Evolutionary conservation across 37 sponge, comb jelly and placozoan species (phyloP), one percentile per base, ranked within the genome.

Genomic region (Spongilla lacustris): DNA sequence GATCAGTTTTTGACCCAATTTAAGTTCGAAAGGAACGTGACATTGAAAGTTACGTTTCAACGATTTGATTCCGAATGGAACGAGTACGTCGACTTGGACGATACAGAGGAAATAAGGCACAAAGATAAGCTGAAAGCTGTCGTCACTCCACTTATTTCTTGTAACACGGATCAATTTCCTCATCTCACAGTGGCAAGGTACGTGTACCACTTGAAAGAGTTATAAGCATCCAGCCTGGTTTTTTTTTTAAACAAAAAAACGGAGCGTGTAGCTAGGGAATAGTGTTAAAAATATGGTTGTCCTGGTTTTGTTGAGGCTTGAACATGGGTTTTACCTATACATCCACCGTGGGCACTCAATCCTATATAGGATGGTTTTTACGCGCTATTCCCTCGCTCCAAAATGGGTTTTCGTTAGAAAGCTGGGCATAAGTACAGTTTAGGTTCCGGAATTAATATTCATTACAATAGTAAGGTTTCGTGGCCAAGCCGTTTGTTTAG

Each of bases 61-160:
- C 50, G 78, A 19, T 87, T 80, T 80, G 87, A 87, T 24, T 0
- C 66, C 34, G 87, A 87, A 22, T 87, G 87, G 87, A 67, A 80
- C 22, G 74, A 87, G 67, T 87, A 87, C 78, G 67, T 87, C 22
- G 87, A 87, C 31, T 30, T 87, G 35, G 87, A 87, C 12, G 71
- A 79, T 46, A 73, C 27, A 25, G 27, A 23, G 48, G 48, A 17
- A 36, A n/a, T 80, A 26, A 30, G 26, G 17, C 50, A 87, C 87
- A 87, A 80, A 34, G 87, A 80, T 29, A 69, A 87, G 37, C 49
- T 86, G 49, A 78, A 69, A 29, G 86, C 48, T 78, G 86, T 86
- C 34, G 80, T 86, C 12, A 68, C 69, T 36, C 86, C 86, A 10
- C 58, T 58, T 58, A 58, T 58, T 58, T 58, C 58, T 58, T 58